Evolutionary conservation across 2,888 invertebrate species (phyloP), one percentile per base, ranked within the genome.

Genomic region (Unio pictorum): DNA sequence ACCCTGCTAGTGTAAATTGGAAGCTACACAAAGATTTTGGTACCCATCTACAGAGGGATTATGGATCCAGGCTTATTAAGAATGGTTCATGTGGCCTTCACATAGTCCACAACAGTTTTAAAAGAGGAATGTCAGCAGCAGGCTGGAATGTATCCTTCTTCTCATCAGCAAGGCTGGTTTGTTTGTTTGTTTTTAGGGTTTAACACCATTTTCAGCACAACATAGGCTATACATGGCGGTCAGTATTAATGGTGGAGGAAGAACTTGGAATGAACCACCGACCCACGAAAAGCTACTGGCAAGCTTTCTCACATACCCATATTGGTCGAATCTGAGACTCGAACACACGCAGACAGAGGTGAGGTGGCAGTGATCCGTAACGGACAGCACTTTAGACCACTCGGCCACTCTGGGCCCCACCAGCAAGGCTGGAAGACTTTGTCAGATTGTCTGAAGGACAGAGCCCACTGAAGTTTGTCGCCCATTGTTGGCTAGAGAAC

Each of bases 401-500:
- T 23, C 23, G 23, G 23, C 23, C 23, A 23, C 23, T 23, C 23
- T 23, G 23, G 23, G 0, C 23, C 23, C 23, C 76, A 7, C 82
- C 86, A 55, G 77, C 83, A 3, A 60, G 68, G 18, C 67, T 61
- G 54, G 65, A 71, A 26, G 64, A 68, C 45, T 68, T 23, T 60
- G 30, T 34, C 30, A 34, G 7, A 34, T 34, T 7, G 6, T 7
- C 30, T 34, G 4, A 34, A 34, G 30, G 30, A 30, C 0, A 20
- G 26, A 84, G 84, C 67, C 83, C 85, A 30, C 30, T 79, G 34
- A 85, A 86, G 68, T 85, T 66, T 56, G 65, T 55, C 7, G 62
- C 57, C 34, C 73, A 71, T 58, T 65, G 71, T n/a, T 68, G 71
- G 74, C 56, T 66, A 15, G 71, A 68, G 60, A 74, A 74, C 61